phyloP scores from a whole-genome alignment of 1,140 invertebrate species.

The Philaenus spumarius region DNA sequence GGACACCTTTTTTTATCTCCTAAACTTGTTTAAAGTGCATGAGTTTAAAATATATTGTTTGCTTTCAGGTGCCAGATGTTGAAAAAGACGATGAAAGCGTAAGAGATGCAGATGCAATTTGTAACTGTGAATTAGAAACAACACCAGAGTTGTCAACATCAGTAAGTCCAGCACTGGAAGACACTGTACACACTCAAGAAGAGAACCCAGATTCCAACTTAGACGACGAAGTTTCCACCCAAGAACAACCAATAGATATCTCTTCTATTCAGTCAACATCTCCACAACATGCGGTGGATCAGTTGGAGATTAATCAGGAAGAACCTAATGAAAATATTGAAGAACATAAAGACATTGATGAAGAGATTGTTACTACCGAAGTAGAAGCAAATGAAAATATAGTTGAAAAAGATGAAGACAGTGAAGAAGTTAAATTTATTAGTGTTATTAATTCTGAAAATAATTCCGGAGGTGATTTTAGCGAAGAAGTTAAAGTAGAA shows the following conservation, averaged over 20 bases:
- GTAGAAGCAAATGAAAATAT: not conserved
- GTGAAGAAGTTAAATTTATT: not conserved
- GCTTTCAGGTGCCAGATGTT: slow-evolving; percentile 30
- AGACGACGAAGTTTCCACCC: not conserved
- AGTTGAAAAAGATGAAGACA: slow-evolving; percentile 8
- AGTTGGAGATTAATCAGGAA: not conserved
- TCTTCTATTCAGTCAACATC: not conserved
- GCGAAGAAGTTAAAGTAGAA: not conserved
- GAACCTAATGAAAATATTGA: slow-evolving; percentile 4
- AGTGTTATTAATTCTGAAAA: slow-evolving; percentile 1
- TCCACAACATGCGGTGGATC: not conserved
- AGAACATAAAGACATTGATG: slow-evolving; percentile 1
- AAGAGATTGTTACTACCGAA: not conserved
- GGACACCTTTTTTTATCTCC: no score
- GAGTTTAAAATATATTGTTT: no score
- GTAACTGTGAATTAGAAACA: slow-evolving; percentile 10
- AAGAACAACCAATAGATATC: not conserved
- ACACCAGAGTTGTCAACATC: not conserved
- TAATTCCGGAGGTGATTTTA: slow-evolving; percentile 3
- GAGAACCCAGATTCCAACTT: slow-evolving; percentile 7
- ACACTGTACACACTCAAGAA: slow-evolving; percentile 26
- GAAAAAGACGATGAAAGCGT: slow-evolving; percentile 30
- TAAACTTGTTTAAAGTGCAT: no score
- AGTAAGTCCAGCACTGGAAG: slow-evolving; percentile 31
- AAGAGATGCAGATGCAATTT: slow-evolving; percentile 22